Conservation (phyloP, 2,797 vertebrate species). For the Xyrichtys novacula region DNA sequence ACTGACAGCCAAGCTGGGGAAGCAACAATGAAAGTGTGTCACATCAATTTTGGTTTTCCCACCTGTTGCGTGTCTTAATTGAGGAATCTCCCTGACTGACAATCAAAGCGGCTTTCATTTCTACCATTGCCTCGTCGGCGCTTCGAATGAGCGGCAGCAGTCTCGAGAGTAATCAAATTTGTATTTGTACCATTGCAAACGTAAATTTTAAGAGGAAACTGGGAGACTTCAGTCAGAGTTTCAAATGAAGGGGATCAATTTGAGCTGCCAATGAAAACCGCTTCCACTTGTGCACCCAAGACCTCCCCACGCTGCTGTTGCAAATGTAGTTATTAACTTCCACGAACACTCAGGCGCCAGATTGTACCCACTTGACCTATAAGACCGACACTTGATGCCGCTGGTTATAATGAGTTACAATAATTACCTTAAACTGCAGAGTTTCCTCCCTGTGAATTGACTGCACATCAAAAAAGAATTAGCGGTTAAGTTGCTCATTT, state of each 20-base stretch:
- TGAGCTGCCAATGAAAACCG: not conserved
- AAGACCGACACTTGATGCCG: slow-evolving; percentile 35
- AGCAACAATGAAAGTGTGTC: slow-evolving; percentile 9
- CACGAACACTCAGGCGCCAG: slow-evolving; percentile 22
- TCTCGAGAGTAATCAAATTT: slow-evolving; percentile 26
- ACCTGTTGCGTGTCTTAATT: slow-evolving; percentile 51
- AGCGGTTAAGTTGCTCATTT: slow-evolving; percentile 43
- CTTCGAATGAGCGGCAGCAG: not conserved
- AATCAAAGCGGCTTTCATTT: slow-evolving; percentile 33
- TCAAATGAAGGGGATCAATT: slow-evolving; percentile 9
- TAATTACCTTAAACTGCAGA: slow-evolving; percentile 32
- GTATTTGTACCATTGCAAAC: not conserved
- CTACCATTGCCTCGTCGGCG: not conserved
- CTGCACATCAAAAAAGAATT: slow-evolving; percentile 50
- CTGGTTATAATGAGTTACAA: slow-evolving; percentile 44
- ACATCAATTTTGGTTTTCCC: slow-evolving; percentile 39
- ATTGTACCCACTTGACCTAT: slow-evolving; percentile 32
- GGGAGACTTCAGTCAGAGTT: slow-evolving; percentile 15
- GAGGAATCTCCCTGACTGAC: slow-evolving; percentile 43
- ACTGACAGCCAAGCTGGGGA: slow-evolving; percentile 45
- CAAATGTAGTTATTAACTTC: slow-evolving; percentile 30
- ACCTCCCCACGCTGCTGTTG: not conserved
- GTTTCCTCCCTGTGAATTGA: slow-evolving; percentile 37
- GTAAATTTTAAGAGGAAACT: not conserved
- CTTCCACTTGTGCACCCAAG: not conserved